Evolutionary conservation across 2,888 invertebrate genomes (phyloP), one percentile per base, ranked within the genome.

Genomic region (Ophonus ardosiacus): DNA sequence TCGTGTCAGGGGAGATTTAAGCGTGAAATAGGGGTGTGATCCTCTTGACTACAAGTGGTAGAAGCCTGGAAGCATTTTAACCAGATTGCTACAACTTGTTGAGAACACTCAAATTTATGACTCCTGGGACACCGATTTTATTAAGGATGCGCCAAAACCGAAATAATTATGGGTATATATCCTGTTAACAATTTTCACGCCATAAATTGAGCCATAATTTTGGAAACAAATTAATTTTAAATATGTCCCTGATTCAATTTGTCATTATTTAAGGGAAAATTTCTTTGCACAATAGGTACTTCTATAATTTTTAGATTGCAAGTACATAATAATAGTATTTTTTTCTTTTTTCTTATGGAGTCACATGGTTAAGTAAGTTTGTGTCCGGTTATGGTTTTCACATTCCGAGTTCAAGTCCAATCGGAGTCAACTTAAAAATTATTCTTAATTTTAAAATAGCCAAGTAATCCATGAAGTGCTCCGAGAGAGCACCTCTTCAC

Each of bases 1-100:
- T 59, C 59, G 59, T 59, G 18, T 31, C n/a, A 68, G 68, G 68
- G 68, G 68, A 68, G 68, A 68, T 68, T 68, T 31, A n/a, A 68
- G 68, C 15, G 68, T 68, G 68, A 68, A 68, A 38, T 68, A 38
- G 24, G 68, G 68, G 40, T 68, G 68, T 31, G 31, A 68, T 68
- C 68, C 68, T 68, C 68, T 68, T 68, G 68, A 38, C 38, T 21
- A n/a, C 31, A 31, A 31, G 68, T 68, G 31, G 24, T 38, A 15
- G 68, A 38, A 38, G 38, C 68, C 38, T 15, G 31, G 68, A 38
- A 38, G 38, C 68, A 68, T 15, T 31, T 31, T 68, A 68, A 68
- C 24, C 15, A 31, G 68, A 38, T 24, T 68, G 68, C 68, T 68
- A 38, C 68, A 68, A 68, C 68, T 68, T 68, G 68, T 68, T 68